Base-by-base conservation (phyloP, 2,888 invertebrate species). In the Polydrusus tereticollis region DNA sequence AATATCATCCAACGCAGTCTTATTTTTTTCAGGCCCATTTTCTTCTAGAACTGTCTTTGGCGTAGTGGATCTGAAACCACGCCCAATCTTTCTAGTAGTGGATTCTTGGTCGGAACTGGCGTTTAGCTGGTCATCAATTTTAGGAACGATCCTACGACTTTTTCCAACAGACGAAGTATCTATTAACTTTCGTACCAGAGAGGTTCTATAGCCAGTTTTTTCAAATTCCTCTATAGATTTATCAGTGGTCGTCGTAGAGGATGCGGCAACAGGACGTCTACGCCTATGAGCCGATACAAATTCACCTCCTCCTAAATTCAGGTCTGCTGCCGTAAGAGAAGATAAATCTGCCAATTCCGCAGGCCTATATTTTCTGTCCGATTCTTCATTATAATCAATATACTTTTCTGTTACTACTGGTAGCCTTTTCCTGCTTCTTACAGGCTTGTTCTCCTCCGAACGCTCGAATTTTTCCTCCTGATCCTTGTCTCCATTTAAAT, bases 291-390 rank as follows among this genome's bases (percentile, higher is more conserved):
- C 23, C 10, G 74, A 74, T n/a, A 69, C 66, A 20, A 73, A 55
- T 41, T 77, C 73, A 5, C 77, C 58, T 6, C 77, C 79, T 71
- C 77, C 77, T 1, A 78, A 47, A 23, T 76, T 75, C 69, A 83
- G 81, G 77, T 90, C 89, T 20, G 87, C 83, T 0, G 89, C 87
- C 1, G 88, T 89, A 52, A 90, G 81, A 1, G 89, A 89, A 52
- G 88, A 84, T 14, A 88, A 78, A 80, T 90, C 90, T 71, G 88
- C 87, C n/a, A 84, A 76, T 75, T 83, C 82, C 0, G 80, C 77
- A 6, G 86, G 86, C 72, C 86, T 79, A 76, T 81, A 85, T 38
- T 79, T 81, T 57, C 85, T 76, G 50, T 79, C 76, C 4, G 79
- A 75, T 36, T 80, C 80, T 43, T 79, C 78, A 21, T 78, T 78